Evolutionary conservation across 2,113 vertebrate genomes (phyloP), one percentile per base, ranked within the genome.

Genomic region (Pedetes capensis): DNA sequence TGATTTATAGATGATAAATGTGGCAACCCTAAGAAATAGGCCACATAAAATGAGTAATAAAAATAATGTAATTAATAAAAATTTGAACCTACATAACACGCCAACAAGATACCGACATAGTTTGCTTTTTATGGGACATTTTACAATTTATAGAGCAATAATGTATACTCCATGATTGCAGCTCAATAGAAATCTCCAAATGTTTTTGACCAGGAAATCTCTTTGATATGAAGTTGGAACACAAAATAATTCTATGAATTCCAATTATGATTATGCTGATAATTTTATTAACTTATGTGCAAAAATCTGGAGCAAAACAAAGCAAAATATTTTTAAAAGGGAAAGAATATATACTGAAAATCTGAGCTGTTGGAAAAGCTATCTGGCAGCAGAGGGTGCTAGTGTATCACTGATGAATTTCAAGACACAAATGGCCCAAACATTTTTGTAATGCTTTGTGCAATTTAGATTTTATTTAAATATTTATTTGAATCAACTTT

Each of bases 361-460:
- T 16, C 18, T 5, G 57, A 80, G 87, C 87, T 93, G 53, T 80
- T 13, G 25, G n/a, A 85, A 44, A 93, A 37, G 5, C 0, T 0
- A 12, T 51, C 29, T 34, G 95, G 69, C 98, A 98, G 97, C 92
- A 98, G 98, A 98, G 98, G 98, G 98, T 97, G 95, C 96, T 69
- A 44, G 79, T 82, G 97, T 72, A 97, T 95, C n/a, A 27, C 8
- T 4, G 68, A 97, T 97, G 12, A 86, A 20, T 1, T 5, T 10
- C 16, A 34, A 81, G 47, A 64, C 63, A 10, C 59, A 39, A 6
- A 86, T 79, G 17, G 51, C 66, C 75, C 64, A 32, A 74, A 34
- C 5, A 22, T 25, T 23, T 76, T 44, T 93, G 20, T 85, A 96
- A 87, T 53, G 74, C 63, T 89, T 49, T 76, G 64, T 83, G 93